Conservation (phyloP, 1,140 invertebrate genomes). For the Chrysopa pallens region DNA sequence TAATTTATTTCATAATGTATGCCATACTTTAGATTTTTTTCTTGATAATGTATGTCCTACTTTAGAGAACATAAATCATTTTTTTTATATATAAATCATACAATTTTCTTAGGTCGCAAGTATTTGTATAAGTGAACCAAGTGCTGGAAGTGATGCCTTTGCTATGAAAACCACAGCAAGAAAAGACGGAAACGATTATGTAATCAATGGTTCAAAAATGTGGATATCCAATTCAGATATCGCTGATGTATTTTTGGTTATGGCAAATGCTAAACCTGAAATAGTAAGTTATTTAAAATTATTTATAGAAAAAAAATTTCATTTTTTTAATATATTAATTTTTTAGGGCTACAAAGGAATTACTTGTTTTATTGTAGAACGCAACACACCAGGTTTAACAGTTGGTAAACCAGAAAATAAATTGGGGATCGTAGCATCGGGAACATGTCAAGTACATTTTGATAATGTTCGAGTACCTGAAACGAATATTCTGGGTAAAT, state of each 20-base stretch:
- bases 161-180: constrained; percentile 75
- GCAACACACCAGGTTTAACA: constrained; percentile 69
- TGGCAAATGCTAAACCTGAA: constrained; percentile 74
- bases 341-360: constrained; percentile 67
- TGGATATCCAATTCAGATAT: constrained; percentile 94
- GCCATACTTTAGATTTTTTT: no score
- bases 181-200: constrained; percentile 62
- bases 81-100: neutral
- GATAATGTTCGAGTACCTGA: constrained; percentile 82
- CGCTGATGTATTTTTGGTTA: constrained; percentile 73
- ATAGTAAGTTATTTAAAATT: constrained; percentile 29
- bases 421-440: constrained; percentile 73
- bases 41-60: no score
- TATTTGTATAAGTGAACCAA: constrained; percentile 82
- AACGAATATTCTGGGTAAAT: constrained; percentile 61
- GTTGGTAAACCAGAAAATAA: constrained; percentile 90
- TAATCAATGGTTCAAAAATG: constrained; percentile 73
- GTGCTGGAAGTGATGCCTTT: constrained; percentile 77
- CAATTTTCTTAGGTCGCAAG: constrained; percentile 51
- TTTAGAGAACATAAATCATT: no score
- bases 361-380: constrained; percentile 89
- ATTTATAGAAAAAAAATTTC: neutral
- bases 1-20: no score
- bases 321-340: neutral
- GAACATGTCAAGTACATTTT: constrained; percentile 82